Evolutionary conservation across 1,140 invertebrate species (phyloP), one percentile per base, ranked within the genome.

Genomic region (Rhagoletis zephyria): DNA sequence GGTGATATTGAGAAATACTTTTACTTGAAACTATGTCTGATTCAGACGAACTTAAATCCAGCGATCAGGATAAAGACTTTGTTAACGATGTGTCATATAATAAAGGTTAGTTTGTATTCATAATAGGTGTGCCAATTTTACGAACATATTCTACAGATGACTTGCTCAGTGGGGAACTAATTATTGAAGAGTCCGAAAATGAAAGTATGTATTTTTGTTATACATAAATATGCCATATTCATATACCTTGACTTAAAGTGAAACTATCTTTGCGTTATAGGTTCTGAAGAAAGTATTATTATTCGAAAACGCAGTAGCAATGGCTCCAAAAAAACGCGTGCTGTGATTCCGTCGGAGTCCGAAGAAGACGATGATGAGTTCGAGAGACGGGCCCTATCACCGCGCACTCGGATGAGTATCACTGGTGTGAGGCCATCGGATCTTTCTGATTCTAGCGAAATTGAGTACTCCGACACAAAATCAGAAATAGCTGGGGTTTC

Each of bases 331-430:
- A 87, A 56, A 12, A 59, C 64, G 12, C 48, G 59, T 0, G 85
- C 16, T 42, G 56, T 87, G 6, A 85, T 87, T 30, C 48, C 67
- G 6, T 88, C 88, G 7, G 88, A 88, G 9, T n/a, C 0, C 89
- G 51, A 56, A 56, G 51, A 91, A 10, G 90, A 93, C 4, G 91
- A 92, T 16, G 90, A 92, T 7, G 90, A 93, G 48, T 16, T 90
- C 12, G 91, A 93, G 30, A 86, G 88, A 40, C 89, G 88, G 0
- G 90, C 89, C 0, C 40, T 93, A 0, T 93, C 92, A 3, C 92
- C 92, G 40, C 87, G 89, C 70, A 93, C 92, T 6, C 90, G 92
- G 0, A 92, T 92, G 91, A 93, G 92, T 61, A 93, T 93, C 6
- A 93, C 92, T 0, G 92, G 92, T 6, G 87, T 93, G 7, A 88